Evolutionary conservation across 2,797 vertebrate genomes (phyloP).

Genomic region (Ceryle rudis): DNA sequence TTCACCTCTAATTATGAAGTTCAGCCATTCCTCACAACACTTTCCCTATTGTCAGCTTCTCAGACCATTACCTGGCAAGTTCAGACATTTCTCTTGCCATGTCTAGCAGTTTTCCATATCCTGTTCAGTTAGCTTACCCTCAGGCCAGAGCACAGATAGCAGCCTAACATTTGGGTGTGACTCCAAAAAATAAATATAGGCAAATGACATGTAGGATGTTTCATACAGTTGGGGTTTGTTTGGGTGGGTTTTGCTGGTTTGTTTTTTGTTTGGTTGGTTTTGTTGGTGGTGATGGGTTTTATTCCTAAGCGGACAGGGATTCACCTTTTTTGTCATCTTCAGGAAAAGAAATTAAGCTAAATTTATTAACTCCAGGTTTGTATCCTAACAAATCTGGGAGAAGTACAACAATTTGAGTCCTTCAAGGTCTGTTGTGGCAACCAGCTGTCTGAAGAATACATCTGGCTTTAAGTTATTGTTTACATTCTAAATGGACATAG

Average conservation of each 20-base stretch:
- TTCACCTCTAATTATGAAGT: not conserved
- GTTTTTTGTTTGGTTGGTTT: not conserved
- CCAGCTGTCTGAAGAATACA: not conserved
- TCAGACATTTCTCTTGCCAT: not conserved
- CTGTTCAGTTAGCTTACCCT: not conserved
- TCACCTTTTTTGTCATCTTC: not conserved
- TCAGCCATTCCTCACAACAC: not conserved
- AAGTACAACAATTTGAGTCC: not conserved
- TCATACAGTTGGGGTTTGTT: not conserved
- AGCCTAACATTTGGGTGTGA: not conserved
- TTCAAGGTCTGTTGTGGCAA: not conserved
- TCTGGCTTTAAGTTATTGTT: not conserved
- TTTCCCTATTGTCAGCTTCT: not conserved
- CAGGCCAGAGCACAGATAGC: not conserved
- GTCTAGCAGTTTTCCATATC: not conserved
- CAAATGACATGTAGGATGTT: not conserved
- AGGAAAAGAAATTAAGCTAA: not conserved
- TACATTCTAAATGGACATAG: not conserved
- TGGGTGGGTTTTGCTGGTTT: too few relatives aligned
- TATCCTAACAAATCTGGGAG: not conserved
- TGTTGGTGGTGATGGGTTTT: not conserved
- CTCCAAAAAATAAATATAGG: not conserved
- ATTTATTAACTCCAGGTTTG: not conserved
- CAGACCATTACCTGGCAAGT: not conserved
- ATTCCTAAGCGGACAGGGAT: not conserved